Conservation (phyloP, 2,888 invertebrate genomes). For the Scaptomyza reducta region DNA sequence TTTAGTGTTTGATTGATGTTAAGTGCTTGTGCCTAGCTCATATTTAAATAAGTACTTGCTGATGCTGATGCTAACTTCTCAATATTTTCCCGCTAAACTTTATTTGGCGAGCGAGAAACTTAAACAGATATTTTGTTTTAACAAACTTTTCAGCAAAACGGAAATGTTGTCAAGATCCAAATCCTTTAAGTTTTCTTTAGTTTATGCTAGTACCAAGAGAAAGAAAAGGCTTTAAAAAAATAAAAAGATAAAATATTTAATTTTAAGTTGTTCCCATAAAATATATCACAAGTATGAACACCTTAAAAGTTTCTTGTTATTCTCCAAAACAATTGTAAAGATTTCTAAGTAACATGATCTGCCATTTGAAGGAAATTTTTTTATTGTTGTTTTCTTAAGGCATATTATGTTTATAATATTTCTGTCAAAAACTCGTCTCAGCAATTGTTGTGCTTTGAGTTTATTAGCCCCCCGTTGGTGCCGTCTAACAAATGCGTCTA, state of each 20-base stretch:
- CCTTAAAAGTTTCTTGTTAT: background rate
- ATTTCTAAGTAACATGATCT: slow-evolving; percentile 47
- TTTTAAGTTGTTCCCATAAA: background rate
- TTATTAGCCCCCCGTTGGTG: slow-evolving; percentile 76
- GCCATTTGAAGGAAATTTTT: slow-evolving; percentile 2
- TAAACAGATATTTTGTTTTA: no score
- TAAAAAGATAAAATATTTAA: no score
- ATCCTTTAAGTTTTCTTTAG: no score
- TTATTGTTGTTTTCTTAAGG: background rate
- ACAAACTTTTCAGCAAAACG: no score
- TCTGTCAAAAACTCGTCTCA: slow-evolving; percentile 41
- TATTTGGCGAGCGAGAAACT: no score
- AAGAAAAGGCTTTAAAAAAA: no score
- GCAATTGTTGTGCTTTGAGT: slow-evolving; percentile 71
- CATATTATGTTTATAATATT: no score
- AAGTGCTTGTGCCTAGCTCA: slow-evolving; percentile 67
- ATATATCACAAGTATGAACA: background rate
- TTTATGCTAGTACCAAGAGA: no score
- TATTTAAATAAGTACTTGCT: slow-evolving; percentile 38
- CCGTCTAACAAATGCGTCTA: slow-evolving; percentile 71
- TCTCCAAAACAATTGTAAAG: background rate
- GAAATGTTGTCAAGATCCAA: no score
- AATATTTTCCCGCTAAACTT: slow-evolving; percentile 35
- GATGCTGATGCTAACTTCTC: slow-evolving; percentile 32
- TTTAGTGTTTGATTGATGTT: slow-evolving; percentile 82